Base-by-base conservation (phyloP, 2,888 invertebrate genomes). In the Euspilapteryx auroguttella region DNA sequence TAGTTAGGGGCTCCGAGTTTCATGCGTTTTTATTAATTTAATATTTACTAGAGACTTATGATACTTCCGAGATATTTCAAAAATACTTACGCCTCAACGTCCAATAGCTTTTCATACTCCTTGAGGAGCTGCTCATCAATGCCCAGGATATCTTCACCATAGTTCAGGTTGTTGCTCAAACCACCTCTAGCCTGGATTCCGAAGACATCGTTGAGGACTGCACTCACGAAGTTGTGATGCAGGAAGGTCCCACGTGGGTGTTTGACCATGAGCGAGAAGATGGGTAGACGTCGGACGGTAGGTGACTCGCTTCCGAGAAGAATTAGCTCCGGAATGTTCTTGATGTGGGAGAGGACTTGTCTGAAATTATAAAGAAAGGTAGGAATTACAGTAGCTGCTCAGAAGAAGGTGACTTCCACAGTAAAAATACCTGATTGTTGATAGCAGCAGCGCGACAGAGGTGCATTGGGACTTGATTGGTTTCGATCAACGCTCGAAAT, bases 181-280 rank as follows among this genome's bases (percentile, higher is more conserved):
- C 89, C 89, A 1, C 88, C 86, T 34, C 89, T 76, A 0, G 87
- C 87, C 62, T 94, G 94, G 30, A 95, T 90, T 0, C 94, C 94
- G 54, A 93, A 94, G 14, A 95, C 83, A 48, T 95, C 94, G 49
- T 94, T 94, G 24, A 95, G 78, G 12, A 94, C 80, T 7, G 90
- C 87, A 40, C 87, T 87, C 7, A 94, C 85, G 66, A 88, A 85
- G 63, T 93, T 93, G 58, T 94, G 90, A 55, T 94, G 94, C 2
- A 94, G 80, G 53, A 89, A 93, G 9, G 87, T 84, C 17, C 90
- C 89, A 21, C 86, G 69, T 0, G 86, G 84, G 55, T 93, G 89
- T 39, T 87, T 82, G 28, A 94, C 85, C 73, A 94, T 81, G 46
- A 94, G 85, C 4, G 93, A 92, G 55, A 94, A 89, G 31, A 93